These are phyloP conservation scores for Varanus salvator DNA, from an alignment of 2,113 vertebrate genomes.

Conservation along the genomic window DNA sequence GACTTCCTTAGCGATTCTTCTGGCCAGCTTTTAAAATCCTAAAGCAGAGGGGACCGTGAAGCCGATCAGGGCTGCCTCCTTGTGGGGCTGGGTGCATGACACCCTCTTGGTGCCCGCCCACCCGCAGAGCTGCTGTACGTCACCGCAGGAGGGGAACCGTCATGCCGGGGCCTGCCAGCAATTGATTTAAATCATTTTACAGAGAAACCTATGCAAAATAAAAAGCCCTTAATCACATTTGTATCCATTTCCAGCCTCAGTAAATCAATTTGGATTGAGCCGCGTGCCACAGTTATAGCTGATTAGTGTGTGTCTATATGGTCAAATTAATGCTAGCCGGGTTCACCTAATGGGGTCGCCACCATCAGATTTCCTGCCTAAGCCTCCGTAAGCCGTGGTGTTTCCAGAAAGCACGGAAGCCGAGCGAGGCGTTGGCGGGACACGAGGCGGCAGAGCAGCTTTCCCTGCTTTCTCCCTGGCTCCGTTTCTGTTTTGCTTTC, in stretches of 20 bases:
- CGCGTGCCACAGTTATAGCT: slow-evolving; percentile 80
- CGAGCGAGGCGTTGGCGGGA: not conserved
- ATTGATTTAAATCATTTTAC: slow-evolving; percentile 83
- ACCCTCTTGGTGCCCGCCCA: not conserved
- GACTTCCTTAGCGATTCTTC: too few relatives aligned
- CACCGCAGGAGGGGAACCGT: slow-evolving; percentile 3
- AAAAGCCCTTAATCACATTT: slow-evolving; percentile 87
- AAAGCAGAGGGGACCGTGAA: not conserved
- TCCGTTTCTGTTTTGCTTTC: not conserved
- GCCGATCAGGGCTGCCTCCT: not conserved
- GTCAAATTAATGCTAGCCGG: slow-evolving; percentile 76
- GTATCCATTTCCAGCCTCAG: slow-evolving; percentile 82
- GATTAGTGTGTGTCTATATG: slow-evolving; percentile 78
- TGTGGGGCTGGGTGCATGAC: not conserved
- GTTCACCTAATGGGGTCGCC: slow-evolving; percentile 68
- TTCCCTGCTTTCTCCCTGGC: not conserved
- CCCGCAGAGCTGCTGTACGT: not conserved
- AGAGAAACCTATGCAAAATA: slow-evolving; percentile 81
- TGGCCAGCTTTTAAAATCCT: not conserved
- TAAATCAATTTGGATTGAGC: slow-evolving; percentile 88
- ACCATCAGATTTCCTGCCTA: slow-evolving; percentile 38
- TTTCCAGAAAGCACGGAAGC: slow-evolving; percentile 18
- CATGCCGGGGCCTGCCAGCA: slow-evolving; percentile 60
- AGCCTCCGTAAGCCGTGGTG: slow-evolving; percentile 24
- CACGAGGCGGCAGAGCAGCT: too few relatives aligned